Evolutionary conservation across 1,140 invertebrate genomes (phyloP), one percentile per base, ranked within the genome.

Genomic region (Nasonia longicornis): DNA sequence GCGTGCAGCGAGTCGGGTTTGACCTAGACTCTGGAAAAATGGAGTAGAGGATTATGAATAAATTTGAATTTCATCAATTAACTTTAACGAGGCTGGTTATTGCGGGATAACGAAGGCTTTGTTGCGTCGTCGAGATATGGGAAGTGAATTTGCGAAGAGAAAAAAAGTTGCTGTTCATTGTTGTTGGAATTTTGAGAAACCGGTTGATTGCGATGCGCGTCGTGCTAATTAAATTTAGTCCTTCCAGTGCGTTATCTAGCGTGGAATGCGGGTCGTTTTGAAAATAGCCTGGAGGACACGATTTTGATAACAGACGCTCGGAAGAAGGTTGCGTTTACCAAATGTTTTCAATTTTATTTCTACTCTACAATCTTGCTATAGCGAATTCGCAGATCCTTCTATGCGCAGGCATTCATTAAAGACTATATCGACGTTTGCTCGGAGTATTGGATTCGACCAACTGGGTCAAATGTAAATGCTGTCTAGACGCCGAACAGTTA

Each of bases 1-100:
- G 42, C 35, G 63, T 4, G 26, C 35, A 69, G 16, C 26, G 1
- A 22, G 22, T n/a, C 2, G 20, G 11, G 29, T 20, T 79, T 72
- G 69, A 79, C 77, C 77, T 72, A 71, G 48, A 79, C 48, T 71
- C 70, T 1, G 38, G 31, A 71, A 79, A 79, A 79, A 42, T 69
- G n/a, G 16, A 26, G 16, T 69, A 29, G 22, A 69, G 14, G 42
- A 67, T 77, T 77, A 69, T 63, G 48, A 58, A 79, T 72, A 63
- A 22, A 72, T 79, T 72, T 78, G 14, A 78, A 78, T 58, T 38
- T 72, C 66, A 78, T 70, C 63, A 48, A 67, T 67, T 45, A 67
- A 48, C 69, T 67, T 48, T 77, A 77, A 77, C 29, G 35, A 67
- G 10, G 10, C 22, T 12, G 22, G 26, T 67, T 58, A 58, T 58